Base-by-base conservation (phyloP, 2,888 invertebrate species). In the Laothoe populi region DNA sequence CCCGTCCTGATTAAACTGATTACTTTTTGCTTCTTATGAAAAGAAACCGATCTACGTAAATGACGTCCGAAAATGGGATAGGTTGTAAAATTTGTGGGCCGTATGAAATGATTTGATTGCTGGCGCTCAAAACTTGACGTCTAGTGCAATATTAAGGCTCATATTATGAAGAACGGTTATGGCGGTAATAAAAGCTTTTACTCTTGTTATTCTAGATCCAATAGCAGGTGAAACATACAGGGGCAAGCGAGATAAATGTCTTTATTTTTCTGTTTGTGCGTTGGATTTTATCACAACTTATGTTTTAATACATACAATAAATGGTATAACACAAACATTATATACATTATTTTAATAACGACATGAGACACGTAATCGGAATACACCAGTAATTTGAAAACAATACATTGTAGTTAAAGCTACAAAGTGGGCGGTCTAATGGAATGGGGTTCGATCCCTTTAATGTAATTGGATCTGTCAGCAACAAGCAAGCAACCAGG, bases 391-490 rank as follows among this genome's bases (percentile, higher is more conserved):
- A 64, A 64, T 71, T 70, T 77, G 77, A 78, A 81, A 82, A 80
- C 82, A 82, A 81, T 82, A 74, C 74, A 72, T 73, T 67, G 66
- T 76, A 71, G 75, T 74, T 69, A 66, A 74, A 77, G 76, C 77
- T 78, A 80, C 81, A 77, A 79, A 81, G 77, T 79, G 77, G 79
- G 71, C 76, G 77, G 75, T 73, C 79, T 82, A 84, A 87, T 83
- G 79, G 82, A 82, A 82, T 80, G 70, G 77, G 77, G 78, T 82
- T 82, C 83, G 81, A 86, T 84, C 83, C 82, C 81, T 86, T 84
- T 83, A 84, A 82, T 85, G 85, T 90, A 91, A 92, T 90, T 89
- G 90, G 86, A 90, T 85, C 87, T 90, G 90, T 91, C 91, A 87
- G 84, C 74, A 78, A 79, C 90, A 90, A 88, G 83, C 79, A 78